phyloP scores from a whole-genome alignment of 2,113 vertebrate species.

The Epinephelus cyanopodus region DNA sequence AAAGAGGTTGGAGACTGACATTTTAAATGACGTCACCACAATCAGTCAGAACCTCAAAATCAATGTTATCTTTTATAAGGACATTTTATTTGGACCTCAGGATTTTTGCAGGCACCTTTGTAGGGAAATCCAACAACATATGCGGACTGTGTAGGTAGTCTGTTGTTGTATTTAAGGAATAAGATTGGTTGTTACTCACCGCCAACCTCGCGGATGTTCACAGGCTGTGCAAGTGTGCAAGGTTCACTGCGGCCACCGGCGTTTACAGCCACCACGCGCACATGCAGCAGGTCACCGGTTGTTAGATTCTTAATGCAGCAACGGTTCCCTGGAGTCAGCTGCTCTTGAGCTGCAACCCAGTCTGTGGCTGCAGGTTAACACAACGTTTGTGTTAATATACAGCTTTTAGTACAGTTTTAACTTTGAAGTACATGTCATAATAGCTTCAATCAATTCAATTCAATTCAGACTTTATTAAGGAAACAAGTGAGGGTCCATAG shows the following conservation, averaged over 20 bases:
- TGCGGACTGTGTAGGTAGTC: neutral
- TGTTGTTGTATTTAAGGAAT: neutral
- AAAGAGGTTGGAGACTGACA: conserved; percentile 40
- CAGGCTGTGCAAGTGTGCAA: conserved; percentile 78
- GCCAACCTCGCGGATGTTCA: conserved; percentile 85
- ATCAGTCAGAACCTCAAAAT: neutral
- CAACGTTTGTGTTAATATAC: neutral
- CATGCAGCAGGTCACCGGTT: conserved; percentile 85
- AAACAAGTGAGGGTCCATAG: too few relatives aligned
- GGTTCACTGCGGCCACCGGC: conserved; percentile 82
- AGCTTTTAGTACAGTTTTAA: neutral
- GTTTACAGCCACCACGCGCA: conserved; percentile 88
- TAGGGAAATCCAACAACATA: neutral
- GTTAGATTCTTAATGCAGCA: conserved; percentile 85
- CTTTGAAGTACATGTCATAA: neutral
- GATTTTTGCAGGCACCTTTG: neutral
- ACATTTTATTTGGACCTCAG: neutral
- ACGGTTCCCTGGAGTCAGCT: conserved; percentile 84
- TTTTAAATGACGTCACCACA: conserved; percentile 14
- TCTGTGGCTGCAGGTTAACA: conserved; percentile 81
- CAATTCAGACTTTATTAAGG: too few relatives aligned
- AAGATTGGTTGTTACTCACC: conserved; percentile 82
- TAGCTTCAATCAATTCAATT: too few relatives aligned
- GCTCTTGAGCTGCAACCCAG: conserved; percentile 87
- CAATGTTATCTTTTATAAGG: neutral